phyloP scores from a whole-genome alignment of 2,888 invertebrate genomes.

The Leptopilina drosophilae region DNA sequence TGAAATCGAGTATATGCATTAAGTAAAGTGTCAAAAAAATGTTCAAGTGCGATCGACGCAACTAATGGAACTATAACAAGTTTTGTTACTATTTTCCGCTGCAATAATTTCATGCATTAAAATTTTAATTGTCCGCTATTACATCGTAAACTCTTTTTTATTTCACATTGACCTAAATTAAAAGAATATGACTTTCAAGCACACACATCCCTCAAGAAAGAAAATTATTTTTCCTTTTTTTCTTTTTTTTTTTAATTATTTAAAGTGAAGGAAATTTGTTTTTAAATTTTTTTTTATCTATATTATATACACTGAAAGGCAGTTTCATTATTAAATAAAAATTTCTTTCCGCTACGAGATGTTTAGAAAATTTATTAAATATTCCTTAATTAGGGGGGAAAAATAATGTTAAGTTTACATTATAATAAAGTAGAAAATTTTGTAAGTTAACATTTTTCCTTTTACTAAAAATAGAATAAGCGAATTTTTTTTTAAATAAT shows the following conservation, averaged over 20 bases:
- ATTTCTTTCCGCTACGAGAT: neutral
- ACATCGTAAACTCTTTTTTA: slow-evolving; percentile 30
- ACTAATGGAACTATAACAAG: slow-evolving; percentile 18
- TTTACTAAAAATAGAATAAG: too few relatives aligned
- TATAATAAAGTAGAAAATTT: too few relatives aligned
- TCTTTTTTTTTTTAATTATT: slow-evolving; percentile 16
- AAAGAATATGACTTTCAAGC: slow-evolving; percentile 15
- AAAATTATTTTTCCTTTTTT: neutral
- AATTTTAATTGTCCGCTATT: slow-evolving; percentile 26
- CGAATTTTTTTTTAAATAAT: too few relatives aligned
- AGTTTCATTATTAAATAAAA: neutral
- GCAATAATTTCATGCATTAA: slow-evolving; percentile 31
- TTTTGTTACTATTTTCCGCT: slow-evolving; percentile 9
- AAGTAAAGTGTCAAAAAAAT: neutral
- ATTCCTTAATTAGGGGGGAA: too few relatives aligned
- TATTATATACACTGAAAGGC: neutral
- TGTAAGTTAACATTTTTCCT: neutral
- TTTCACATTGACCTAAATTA: slow-evolving; percentile 33
- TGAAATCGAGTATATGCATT: neutral
- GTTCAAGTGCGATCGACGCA: neutral
- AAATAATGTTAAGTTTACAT: too few relatives aligned
- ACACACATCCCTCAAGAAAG: neutral
- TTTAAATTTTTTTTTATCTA: slow-evolving; percentile 4
- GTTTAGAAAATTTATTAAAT: too few relatives aligned
- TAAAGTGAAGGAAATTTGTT: neutral